Evolutionary conservation across 2,797 vertebrate species (phyloP).

Genomic region (Cygnus olor): DNA sequence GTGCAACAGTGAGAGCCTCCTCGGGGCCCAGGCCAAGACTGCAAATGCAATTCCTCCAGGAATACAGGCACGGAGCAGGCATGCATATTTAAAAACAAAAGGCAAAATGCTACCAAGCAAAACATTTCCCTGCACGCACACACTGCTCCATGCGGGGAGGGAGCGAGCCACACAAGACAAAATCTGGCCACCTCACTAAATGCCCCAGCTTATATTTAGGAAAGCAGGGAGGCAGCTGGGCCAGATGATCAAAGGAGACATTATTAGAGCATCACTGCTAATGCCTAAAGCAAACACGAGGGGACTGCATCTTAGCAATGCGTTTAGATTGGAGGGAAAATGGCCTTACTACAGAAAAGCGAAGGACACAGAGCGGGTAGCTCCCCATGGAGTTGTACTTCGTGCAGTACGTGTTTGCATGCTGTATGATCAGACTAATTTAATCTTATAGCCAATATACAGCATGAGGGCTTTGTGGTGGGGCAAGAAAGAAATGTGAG

Average conservation of each 20-base stretch:
- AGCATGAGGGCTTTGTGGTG: neutral
- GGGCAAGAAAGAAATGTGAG: neutral
- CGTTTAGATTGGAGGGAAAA: neutral
- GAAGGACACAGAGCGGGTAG: accelerated
- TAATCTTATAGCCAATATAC: neutral
- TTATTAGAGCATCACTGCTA: neutral
- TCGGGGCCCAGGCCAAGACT: neutral
- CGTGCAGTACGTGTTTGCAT: neutral
- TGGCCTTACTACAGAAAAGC: neutral
- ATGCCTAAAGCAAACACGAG: neutral
- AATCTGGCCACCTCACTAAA: neutral
- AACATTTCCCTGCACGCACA: slow-evolving; percentile 5
- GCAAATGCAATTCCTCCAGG: neutral
- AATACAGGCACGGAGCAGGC: neutral
- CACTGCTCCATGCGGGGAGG: neutral
- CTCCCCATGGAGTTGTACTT: neutral
- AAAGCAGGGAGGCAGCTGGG: neutral
- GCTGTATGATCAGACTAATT: neutral
- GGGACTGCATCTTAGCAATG: neutral
- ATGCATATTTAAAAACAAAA: slow-evolving; percentile 14
- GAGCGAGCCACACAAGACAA: neutral
- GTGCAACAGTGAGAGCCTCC: neutral
- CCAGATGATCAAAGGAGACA: neutral
- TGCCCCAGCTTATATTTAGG: neutral
- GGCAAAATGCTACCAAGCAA: slow-evolving; percentile 20